Evolutionary conservation across 92 coral and sea anemone genomes (phyloP), one percentile per base, ranked within the genome.

Genomic region (Parazoanthus darwini): DNA sequence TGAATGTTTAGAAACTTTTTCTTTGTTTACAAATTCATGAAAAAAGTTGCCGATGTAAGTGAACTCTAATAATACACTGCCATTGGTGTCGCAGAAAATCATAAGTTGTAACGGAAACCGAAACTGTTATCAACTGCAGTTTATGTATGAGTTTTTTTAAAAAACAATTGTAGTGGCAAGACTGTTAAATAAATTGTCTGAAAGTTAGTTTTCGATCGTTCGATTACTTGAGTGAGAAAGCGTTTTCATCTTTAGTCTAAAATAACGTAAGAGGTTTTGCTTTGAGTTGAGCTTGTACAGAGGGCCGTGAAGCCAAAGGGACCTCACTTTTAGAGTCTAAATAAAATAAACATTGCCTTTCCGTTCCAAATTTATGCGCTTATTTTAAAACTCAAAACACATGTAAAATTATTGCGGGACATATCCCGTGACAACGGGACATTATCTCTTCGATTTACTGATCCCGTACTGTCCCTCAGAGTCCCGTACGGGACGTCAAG

Each of bases 51-150:
- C 71, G 71, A 65, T 65, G 71, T 65, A 1, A 65, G 71, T 14
- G 71, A 65, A 65, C 71, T 65, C 71, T 65, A 65, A 65, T 10
- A 65, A 65, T 65, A 65, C 71, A 11, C 71, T 65, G 71, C 71
- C 71, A 65, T 65, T 65, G 71, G 71, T 65, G 71, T 65, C 71
- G 71, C 71, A 65, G 71, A 65, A 65, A 65, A 65, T 65, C 71
- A 65, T 65, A 65, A 65, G 71, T 65, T 25, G 71, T 65, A 65
- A 65, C 71, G 71, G 71, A 65, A 65, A 65, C 6, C 71, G n/a
- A 65, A 0, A 65, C 71, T 65, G 71, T 65, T 65, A 65, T 65
- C 71, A 65, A 65, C 71, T 65, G 71, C 71, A 0, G 20, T 65
- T 65, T 65, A 65, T 65, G 6, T 65, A 65, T 65, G 71, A 65